phyloP scores from a whole-genome alignment of 2,888 invertebrate genomes.

The Lepidocyrtoides sp. region DNA sequence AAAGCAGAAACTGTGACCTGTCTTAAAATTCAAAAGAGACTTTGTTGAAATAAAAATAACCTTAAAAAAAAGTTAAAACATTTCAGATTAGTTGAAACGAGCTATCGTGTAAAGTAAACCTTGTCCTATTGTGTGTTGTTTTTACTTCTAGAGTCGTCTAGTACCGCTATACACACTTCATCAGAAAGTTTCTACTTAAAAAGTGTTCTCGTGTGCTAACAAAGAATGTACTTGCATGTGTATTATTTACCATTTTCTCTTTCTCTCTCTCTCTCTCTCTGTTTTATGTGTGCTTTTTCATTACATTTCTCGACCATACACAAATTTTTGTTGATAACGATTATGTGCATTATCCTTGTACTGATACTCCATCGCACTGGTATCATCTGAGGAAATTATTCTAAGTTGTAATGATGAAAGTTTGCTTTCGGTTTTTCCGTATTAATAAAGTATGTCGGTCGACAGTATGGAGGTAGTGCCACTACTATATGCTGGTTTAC shows the following conservation, averaged over 20 bases:
- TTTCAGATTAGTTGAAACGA: slow-evolving; percentile 40
- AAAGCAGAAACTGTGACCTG: background rate
- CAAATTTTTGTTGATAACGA: background rate
- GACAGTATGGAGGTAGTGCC: background rate
- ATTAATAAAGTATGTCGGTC: background rate
- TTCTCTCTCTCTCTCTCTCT: background rate
- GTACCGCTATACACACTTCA: slow-evolving; percentile 92
- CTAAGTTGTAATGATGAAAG: slow-evolving; percentile 56
- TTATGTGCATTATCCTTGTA: background rate
- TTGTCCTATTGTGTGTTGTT: slow-evolving; percentile 33
- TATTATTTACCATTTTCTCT: slow-evolving; percentile 17
- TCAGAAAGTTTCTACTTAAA: slow-evolving; percentile 90
- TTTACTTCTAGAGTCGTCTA: slow-evolving; percentile 25
- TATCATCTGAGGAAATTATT: slow-evolving; percentile 40
- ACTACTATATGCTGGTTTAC: background rate
- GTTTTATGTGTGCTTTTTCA: too few species aligned
- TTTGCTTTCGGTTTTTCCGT: slow-evolving; percentile 2
- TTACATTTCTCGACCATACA: slow-evolving; percentile 11
- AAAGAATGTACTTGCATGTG: background rate
- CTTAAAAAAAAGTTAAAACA: slow-evolving; percentile 24
- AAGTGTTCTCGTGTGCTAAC: background rate
- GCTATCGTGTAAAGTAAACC: slow-evolving; percentile 56
- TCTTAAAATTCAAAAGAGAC: background rate
- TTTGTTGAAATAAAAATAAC: background rate
- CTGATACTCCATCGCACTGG: background rate